phyloP scores from a whole-genome alignment of 37 sponge, comb jelly and placozoan genomes.

The Mnemiopsis leidyi region DNA sequence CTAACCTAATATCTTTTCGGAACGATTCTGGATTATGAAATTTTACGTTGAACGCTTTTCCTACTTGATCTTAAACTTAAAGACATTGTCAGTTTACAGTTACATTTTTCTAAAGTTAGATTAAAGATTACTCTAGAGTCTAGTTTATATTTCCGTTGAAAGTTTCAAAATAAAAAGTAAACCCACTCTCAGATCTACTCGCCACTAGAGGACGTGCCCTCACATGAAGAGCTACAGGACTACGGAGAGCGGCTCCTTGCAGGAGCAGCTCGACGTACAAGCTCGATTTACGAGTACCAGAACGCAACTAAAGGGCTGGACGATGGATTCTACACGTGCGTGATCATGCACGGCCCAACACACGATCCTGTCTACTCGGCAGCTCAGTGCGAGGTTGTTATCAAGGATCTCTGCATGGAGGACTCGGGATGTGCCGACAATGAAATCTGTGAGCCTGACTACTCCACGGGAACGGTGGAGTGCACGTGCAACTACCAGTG shows the following conservation, averaged over 20 bases:
- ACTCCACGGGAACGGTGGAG: neutral
- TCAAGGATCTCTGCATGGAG: constrained; percentile 42
- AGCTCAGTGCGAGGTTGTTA: constrained; percentile 2
- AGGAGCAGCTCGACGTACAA: neutral
- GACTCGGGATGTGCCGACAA: neutral
- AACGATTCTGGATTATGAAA: too few species aligned
- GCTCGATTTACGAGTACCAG: constrained; percentile 4
- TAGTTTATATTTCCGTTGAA: too few species aligned
- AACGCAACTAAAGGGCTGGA: constrained; percentile 13
- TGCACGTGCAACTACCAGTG: neutral
- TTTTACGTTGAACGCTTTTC: too few species aligned
- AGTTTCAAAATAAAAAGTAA: neutral
- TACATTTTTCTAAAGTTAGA: too few species aligned
- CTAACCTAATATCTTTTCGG: too few species aligned
- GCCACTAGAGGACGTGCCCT: neutral
- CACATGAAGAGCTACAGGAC: neutral
- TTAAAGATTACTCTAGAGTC: too few species aligned
- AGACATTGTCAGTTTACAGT: too few species aligned
- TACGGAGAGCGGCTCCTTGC: neutral
- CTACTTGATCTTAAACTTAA: too few species aligned
- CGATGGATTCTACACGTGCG: constrained; percentile 54
- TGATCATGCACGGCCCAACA: neutral
- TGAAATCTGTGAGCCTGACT: constrained; percentile 37
- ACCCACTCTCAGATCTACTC: neutral
- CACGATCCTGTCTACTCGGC: neutral